Evolutionary conservation across 2,797 vertebrate genomes (phyloP), one percentile per base, ranked within the genome.

Genomic region (Graptemys geographica): DNA sequence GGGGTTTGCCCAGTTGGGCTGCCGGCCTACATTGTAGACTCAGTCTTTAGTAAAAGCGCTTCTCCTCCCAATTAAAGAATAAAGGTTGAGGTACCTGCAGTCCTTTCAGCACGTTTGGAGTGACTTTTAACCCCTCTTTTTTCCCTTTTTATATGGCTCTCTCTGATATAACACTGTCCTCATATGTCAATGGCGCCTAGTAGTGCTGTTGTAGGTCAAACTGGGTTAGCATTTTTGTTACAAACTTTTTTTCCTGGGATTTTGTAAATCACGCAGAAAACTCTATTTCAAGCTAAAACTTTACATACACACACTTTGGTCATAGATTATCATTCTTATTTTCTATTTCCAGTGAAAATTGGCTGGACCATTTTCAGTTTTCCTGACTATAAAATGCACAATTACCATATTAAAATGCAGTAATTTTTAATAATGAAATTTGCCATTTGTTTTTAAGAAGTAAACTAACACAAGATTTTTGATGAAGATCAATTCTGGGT

Each of bases 41-140:
- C 90, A 96, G 82, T 97, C 97, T 98, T 97, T 94, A 97, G 96
- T 96, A 97, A 98, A 98, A 98, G 97, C 97, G 97, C 96, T 97
- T 98, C 97, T 97, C 95, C 96, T 97, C 93, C 98, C 96, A 98
- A 98, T 98, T 98, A 98, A 97, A 98, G 97, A 97, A 98, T 92
- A 98, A 98, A 98, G 97, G 96, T 96, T 98, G 97, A 96, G 96
- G 87, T 93, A 90, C 95, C 96, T 97, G 97, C 95, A 97, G 97
- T 96, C 95, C 95, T 97, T 97, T 98, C 97, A 96, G 95, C 94
- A 90, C 96, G 92, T 98, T 97, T 98, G 96, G 94, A 90, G 81
- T 97, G 97, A 97, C 97, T 98, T 97, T 97, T 98, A 97, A 97
- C 97, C 97, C 96, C 94, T 95, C 89, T 85, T 96, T 97, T 98